These are phyloP conservation scores for Nephrocerus scutellatus DNA, from an alignment of 2,888 invertebrate genomes.

Conservation along the genomic window DNA sequence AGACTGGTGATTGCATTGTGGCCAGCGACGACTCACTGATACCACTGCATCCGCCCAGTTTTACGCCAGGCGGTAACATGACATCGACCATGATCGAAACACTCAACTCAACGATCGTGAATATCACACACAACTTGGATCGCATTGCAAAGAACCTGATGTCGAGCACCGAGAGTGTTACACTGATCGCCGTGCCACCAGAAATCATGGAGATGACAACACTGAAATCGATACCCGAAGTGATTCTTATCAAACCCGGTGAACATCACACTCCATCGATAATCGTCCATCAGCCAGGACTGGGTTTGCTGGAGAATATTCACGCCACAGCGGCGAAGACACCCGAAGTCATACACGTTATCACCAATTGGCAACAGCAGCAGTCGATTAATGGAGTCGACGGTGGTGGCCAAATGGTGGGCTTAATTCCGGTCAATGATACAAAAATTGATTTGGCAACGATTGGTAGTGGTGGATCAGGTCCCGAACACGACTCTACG, in stretches of 20 bases:
- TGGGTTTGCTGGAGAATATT: constrained; percentile 31
- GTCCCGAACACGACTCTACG: constrained; percentile 34
- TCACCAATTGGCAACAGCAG: constrained; percentile 32
- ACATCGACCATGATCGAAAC: constrained; percentile 43
- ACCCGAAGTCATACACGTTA: constrained; percentile 45
- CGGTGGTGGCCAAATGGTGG: constrained; percentile 17
- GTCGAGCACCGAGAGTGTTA: constrained; percentile 19
- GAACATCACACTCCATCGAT: constrained; percentile 41
- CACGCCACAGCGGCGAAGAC: constrained; percentile 28
- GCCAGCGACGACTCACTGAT: constrained; percentile 20
- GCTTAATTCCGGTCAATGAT: too few species aligned
- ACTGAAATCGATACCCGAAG: constrained; percentile 34
- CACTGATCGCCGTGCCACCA: constrained; percentile 16
- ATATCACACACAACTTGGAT: constrained; percentile 42
- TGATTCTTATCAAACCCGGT: constrained; percentile 42
- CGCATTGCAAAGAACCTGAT: constrained; percentile 38
- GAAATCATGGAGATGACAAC: constrained; percentile 27
- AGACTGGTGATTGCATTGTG: constrained; percentile 31
- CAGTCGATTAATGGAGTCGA: constrained; percentile 18
- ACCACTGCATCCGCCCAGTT: constrained; percentile 4
- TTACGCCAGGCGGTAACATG: constrained; percentile 26
- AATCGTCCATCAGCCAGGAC: constrained; percentile 39
- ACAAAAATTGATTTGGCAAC: constrained; percentile 32
- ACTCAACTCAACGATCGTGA: constrained; percentile 42
- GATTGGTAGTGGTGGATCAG: constrained; percentile 21